Base-by-base conservation (phyloP, 2,113 vertebrate genomes). In the Ictalurus punctatus region DNA sequence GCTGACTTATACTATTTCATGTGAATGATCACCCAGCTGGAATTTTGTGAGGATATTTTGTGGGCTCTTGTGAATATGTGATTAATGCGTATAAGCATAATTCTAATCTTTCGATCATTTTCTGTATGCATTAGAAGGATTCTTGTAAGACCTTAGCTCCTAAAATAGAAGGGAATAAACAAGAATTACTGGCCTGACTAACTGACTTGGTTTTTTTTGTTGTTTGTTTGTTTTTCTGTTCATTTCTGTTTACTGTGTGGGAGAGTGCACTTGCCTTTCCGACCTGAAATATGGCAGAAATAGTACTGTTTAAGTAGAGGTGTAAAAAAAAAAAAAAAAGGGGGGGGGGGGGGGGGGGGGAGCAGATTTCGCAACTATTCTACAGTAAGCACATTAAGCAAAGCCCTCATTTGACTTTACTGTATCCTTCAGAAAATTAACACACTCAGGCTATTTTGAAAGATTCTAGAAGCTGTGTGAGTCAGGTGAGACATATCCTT, bases 1-100 rank as follows among this genome's bases (percentile, higher is more conserved):
- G 14, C 58, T 37, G 27, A 34, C 2, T 44, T 74, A 21, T 17
- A 37, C 23, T 63, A 27, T 84, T 61, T 56, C 52, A 81, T 80
- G n/a, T 67, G 40, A 40, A 30, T 58, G 85, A 34, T 44, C 71
- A 27, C 67, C 59, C 54, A 58, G 30, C 25, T 44, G 63, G 73
- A 61, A 23, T 48, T 54, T 9, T n/a, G 40, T 61, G 48, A 3
- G 58, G 34, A 79, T 40, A 40, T 40, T 40, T 40, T 40, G 14
- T 30, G 19, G 34, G 34, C 25, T 63, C 56, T 76, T 86, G 84
- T 88, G 19, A 88, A 88, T 92, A 89, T 88, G 88, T 80, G 87
- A 89, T 65, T 30, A 76, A 84, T 86, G 90, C 63, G 80, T 84
- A 92, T 88, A 58, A 86, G 73, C 65, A 30, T 63, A 65, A 74